These are phyloP conservation scores for Meda fulgida DNA, from an alignment of 2,797 vertebrate species.

Conservation along the genomic window DNA sequence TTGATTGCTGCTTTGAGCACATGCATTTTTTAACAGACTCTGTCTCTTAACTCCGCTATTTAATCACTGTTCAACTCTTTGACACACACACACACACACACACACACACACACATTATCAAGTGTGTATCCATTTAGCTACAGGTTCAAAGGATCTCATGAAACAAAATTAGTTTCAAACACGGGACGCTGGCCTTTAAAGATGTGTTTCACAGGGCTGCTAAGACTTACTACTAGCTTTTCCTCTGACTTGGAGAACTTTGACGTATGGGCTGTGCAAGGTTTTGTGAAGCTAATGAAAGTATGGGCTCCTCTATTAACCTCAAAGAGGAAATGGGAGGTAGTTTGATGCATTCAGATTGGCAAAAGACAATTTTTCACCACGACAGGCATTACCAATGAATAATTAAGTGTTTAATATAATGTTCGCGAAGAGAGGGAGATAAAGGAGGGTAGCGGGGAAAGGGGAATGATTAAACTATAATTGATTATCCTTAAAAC, in stretches of 20 bases:
- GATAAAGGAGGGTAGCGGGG: constrained; percentile 52
- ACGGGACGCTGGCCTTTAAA: constrained; percentile 55
- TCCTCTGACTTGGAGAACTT: constrained; percentile 71
- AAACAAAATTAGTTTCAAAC: constrained; percentile 27
- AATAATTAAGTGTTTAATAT: constrained; percentile 99
- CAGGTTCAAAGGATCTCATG: constrained; percentile 21
- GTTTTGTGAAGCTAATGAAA: constrained; percentile 86
- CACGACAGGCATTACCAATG: constrained; percentile 90
- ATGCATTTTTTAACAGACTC: constrained; percentile 40
- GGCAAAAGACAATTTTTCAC: constrained; percentile 88
- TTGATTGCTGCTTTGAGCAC: constrained; percentile 54
- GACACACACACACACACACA: background rate
- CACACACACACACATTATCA: constrained; percentile 10
- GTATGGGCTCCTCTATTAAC: constrained; percentile 85
- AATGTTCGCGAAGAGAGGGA: constrained; percentile 79
- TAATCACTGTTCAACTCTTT: constrained; percentile 23
- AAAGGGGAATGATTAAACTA: constrained; percentile 89
- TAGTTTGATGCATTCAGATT: constrained; percentile 86
- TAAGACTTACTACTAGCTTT: constrained; percentile 45
- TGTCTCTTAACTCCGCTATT: constrained; percentile 7
- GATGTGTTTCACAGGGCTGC: constrained; percentile 63
- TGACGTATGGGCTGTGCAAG: constrained; percentile 80
- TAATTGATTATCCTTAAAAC: constrained; percentile 87
- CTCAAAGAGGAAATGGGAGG: constrained; percentile 82
- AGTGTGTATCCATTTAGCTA: constrained; percentile 32